A percentile compares a stretch with the other conserved stretches of the same genome.
phyloP scores from a whole-genome alignment of 2,797 vertebrate species.

The Coilia nasus region DNA sequence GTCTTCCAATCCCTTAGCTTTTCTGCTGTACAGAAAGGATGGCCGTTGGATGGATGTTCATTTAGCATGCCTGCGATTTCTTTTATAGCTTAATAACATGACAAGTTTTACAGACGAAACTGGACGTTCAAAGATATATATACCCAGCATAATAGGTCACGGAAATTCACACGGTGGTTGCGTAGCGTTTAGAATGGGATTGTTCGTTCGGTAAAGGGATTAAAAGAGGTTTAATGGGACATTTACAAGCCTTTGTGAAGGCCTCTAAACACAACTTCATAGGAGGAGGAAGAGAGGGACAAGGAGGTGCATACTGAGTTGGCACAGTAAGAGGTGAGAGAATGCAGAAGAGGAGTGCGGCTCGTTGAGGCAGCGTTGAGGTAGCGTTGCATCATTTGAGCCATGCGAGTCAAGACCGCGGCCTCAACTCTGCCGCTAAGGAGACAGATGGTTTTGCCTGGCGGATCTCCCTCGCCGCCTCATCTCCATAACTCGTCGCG shows the following conservation, averaged over 20 bases:
- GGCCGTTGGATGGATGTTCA: background rate
- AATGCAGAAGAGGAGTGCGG: background rate
- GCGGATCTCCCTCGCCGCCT: background rate
- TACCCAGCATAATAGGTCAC: background rate
- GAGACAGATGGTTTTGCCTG: background rate
- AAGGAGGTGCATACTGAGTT: background rate
- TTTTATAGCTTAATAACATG: background rate
- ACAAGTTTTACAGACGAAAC: background rate
- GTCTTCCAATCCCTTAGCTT: background rate
- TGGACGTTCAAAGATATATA: slow-evolving; percentile 7
- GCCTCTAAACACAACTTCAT: background rate
- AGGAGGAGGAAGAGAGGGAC: background rate
- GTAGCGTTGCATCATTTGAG: slow-evolving; percentile 7
- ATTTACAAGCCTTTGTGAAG: slow-evolving; percentile 11
- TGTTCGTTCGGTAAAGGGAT: slow-evolving; percentile 7
- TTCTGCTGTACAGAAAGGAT: background rate
- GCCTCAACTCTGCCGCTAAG: background rate
- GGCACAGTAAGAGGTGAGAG: background rate
- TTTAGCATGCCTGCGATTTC: background rate
- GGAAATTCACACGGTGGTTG: background rate
- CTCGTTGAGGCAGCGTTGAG: background rate
- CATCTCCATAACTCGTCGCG: slow-evolving; percentile 8
- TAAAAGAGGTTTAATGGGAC: slow-evolving; percentile 18
- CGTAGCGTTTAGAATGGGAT: background rate
- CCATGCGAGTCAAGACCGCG: background rate